Evolutionary conservation across 1,140 invertebrate species (phyloP), one percentile per base, ranked within the genome.

Genomic region (Macrobrachium nipponense): DNA sequence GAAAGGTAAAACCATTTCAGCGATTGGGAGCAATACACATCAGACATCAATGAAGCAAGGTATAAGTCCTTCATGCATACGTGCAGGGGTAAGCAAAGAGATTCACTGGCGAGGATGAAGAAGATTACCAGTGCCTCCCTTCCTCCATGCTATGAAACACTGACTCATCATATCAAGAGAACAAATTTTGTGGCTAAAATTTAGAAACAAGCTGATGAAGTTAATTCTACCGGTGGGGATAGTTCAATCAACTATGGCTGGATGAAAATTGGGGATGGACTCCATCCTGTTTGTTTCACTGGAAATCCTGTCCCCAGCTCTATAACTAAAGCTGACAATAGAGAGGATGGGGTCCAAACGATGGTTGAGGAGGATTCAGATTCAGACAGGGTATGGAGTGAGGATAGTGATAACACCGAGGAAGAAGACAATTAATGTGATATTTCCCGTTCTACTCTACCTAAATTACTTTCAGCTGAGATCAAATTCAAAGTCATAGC

Each of bases 191-290:
- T 66, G 23, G 64, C 5, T n/a, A 66, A 66, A 66, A 66, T 66
- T 66, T 66, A 12, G 64, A 66, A 66, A 66, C n/a, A 66, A 66
- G 64, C 64, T 66, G 12, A 66, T 66, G 7, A 66, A 5, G 64
- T 66, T 66, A 27, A 66, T 27, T 12, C 64, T n/a, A 66, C 64
- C 23, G 12, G 64, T 66, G 64, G 64, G 64, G 64, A 66, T 5
- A 66, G 64, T 66, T 12, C 64, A 66, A 66, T 66, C 64, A 66
- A 66, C 64, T 66, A 66, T 66, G 64, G 23, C 64, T 66, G 64
- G 64, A 66, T 66, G 64, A 66, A 66, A n/a, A 66, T 12, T 66
- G 64, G 23, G 18, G 64, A 66, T 66, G 64, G 64, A 5, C 12
- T 66, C 44, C 44, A 51, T 5, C 44, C 44, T 51, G 44, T 51